phyloP scores from a whole-genome alignment of 1,140 invertebrate species.

The Temnothorax longispinosus region DNA sequence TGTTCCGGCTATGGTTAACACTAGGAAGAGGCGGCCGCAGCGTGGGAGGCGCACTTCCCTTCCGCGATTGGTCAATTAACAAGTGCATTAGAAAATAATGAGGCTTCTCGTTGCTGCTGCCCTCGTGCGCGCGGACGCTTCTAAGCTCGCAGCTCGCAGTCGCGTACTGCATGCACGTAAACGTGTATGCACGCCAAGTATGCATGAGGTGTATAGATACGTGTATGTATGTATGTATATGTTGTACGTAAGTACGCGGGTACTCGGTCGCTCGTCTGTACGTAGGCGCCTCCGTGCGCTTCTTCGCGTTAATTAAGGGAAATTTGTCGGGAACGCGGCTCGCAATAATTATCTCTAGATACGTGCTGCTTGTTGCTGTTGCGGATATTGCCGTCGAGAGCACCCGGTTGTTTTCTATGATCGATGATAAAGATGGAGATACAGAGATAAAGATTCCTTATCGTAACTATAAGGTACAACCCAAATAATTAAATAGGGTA shows the following conservation, averaged over 20 bases:
- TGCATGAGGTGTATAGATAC: background rate
- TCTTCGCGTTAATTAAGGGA: constrained; percentile 71
- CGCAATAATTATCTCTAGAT: constrained; percentile 51
- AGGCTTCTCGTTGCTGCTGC: constrained; percentile 74
- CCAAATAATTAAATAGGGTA: constrained; percentile 6
- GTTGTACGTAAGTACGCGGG: background rate
- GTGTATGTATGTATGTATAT: background rate
- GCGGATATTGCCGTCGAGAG: constrained; percentile 25
- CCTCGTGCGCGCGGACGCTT: constrained; percentile 51
- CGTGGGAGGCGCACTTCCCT: constrained; percentile 76
- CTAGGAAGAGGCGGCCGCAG: constrained; percentile 73
- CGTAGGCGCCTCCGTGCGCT: constrained; percentile 36
- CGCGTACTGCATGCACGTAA: background rate
- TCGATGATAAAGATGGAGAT: constrained; percentile 36
- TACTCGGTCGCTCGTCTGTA: constrained; percentile 29
- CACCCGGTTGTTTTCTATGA: constrained; percentile 19
- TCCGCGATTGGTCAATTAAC: constrained; percentile 83
- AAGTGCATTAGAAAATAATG: constrained; percentile 85
- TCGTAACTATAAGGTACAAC: background rate
- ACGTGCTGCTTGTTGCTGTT: constrained; percentile 30
- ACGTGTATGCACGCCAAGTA: too few species aligned
- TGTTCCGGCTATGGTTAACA: constrained; percentile 84
- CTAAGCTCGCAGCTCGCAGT: constrained; percentile 59
- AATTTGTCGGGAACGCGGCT: constrained; percentile 68
- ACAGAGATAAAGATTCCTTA: background rate